Evolutionary conservation across 2,113 vertebrate genomes (phyloP).

Genomic region (Murina feae): DNA sequence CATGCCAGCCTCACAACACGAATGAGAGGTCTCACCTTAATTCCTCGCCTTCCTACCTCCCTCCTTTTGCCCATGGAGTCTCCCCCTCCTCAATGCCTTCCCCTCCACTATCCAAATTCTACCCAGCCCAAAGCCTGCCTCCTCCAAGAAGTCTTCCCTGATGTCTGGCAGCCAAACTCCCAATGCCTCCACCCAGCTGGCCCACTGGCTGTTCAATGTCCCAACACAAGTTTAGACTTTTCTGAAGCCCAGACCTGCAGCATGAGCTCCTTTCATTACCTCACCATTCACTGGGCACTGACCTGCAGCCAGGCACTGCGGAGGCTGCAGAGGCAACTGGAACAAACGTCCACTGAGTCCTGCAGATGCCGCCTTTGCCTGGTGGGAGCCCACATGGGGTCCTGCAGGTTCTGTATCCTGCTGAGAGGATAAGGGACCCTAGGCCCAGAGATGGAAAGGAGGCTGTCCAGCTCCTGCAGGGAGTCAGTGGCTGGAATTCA

Average conservation of each 20-base stretch:
- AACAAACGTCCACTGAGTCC: not conserved
- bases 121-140: not conserved
- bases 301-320: not conserved
- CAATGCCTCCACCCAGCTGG: not conserved
- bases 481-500: not conserved
- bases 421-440: not conserved
- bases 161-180: not conserved
- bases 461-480: not conserved
- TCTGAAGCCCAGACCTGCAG: not conserved
- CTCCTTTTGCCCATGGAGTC: not conserved
- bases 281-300: not conserved
- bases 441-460: too few species aligned
- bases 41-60: not conserved
- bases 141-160: not conserved
- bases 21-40: not conserved
- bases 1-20: not conserved
- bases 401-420: not conserved
- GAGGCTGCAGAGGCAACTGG: not conserved
- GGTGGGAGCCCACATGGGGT: rapidly evolving
- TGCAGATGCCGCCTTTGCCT: not conserved
- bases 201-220: not conserved
- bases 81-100: not conserved
- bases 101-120: not conserved
- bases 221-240: not conserved
- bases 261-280: not conserved